Base-by-base conservation (phyloP, 2,888 invertebrate genomes). In the Galerucella nymphaeae region DNA sequence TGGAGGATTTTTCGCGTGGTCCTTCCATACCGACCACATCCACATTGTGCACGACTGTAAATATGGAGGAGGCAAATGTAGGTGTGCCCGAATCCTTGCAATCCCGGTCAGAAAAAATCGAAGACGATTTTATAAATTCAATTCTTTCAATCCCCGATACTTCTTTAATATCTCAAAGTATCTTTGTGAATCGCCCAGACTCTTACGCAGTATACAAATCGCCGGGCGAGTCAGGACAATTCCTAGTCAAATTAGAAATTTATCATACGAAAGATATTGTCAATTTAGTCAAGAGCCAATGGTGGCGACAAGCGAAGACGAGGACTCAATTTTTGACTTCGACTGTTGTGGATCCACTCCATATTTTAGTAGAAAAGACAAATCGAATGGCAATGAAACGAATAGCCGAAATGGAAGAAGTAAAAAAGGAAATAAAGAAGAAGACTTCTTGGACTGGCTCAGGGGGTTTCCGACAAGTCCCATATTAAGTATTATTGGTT, bases 351-450 rank as follows among this genome's bases (percentile, higher is more conserved):
- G 71, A 74, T 30, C 71, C 71, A 2, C 65, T 74, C 13, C 69
- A 71, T 13, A 50, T 72, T 0, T 23, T 41, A 48, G 57, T 69
- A 13, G 42, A 41, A 9, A 53, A 68, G 23, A 38, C 53, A 55
- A 50, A 57, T 2, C 13, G 14, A 0, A 55, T 55, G 16, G 68
- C 69, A 1, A 68, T 65, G 50, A 58, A 67, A 61, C 45, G 53
- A n/a, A 48, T 74, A 13, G 42, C 9, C 10, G 30, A 57, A 16
- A 14, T 69, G 23, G 62, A 71, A 61, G 45, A 71, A 18, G 41
- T 71, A 14, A 59, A 63, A 65, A 74, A 74, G 55, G 74, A 74
- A 13, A 38, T 68, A 1, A 58, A 30, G 66, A 70, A 67, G 70
- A 71, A 71, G 45, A 65, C 11, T 41, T 74, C 13, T 58, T 68